Evolutionary conservation across 2,113 vertebrate genomes (phyloP).

Genomic region (Hucho hucho): DNA sequence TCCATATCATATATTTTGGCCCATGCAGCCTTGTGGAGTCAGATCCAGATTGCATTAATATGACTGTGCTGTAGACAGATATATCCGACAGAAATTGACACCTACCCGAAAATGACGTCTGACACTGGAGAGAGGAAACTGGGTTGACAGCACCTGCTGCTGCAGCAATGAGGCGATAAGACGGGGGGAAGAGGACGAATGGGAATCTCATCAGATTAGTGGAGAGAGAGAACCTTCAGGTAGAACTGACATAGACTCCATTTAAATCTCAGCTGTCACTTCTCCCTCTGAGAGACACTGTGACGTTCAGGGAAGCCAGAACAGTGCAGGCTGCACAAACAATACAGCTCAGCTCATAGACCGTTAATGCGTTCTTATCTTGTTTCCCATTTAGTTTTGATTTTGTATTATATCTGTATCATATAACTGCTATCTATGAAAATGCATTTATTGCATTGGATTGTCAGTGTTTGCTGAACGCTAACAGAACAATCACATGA

Average conservation of each 20-base stretch:
- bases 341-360: not conserved
- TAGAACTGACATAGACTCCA: not conserved
- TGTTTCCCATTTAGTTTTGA: no score
- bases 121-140: slow-evolving; percentile 1
- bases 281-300: not conserved
- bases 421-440: no score
- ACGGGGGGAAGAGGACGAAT: not conserved
- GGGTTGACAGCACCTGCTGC: slow-evolving; percentile 9
- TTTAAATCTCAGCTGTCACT: slow-evolving; percentile 4
- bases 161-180: not conserved
- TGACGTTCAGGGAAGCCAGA: not conserved
- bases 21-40: not conserved
- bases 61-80: slow-evolving; percentile 9
- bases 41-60: slow-evolving; percentile 10
- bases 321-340: not conserved
- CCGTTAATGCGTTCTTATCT: not conserved
- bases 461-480: no score
- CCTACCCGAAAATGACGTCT: slow-evolving; percentile 13
- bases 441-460: no score
- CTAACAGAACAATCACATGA: no score
- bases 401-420: no score
- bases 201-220: slow-evolving; percentile 25
- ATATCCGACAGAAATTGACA: slow-evolving; percentile 12
- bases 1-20: not conserved
- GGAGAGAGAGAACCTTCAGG: slow-evolving; percentile 6